Evolutionary conservation across 2,113 vertebrate genomes (phyloP), one percentile per base, ranked within the genome.

Genomic region (Nothoprocta pentlandii): DNA sequence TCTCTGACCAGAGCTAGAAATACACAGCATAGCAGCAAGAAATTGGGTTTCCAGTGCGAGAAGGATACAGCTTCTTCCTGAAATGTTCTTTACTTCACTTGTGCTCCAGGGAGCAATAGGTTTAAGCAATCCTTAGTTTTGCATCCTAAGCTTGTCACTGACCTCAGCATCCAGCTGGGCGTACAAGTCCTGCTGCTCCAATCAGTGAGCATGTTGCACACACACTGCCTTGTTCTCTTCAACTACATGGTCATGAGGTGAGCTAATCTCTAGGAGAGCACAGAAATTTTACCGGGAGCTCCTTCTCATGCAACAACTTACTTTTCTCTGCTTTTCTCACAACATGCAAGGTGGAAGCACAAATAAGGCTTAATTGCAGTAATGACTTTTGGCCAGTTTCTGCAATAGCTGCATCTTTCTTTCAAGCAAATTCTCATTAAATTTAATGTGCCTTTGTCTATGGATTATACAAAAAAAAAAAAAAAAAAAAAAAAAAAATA

Each of bases 221-320:
- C 39, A 39, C 7, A 1, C 23, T 47, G 49, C 54, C 9, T 17
- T 80, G 34, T 53, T 85, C 73, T 70, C 75, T 74, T 21, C 42
- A 36, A 82, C 42, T 83, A 87, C 82, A 75, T 3, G 13, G n/a
- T 49, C 59, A 49, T 76, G 94, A 95, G 85, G 30, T 68, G 42
- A 82, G 44, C 20, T 87, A 16, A 7, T 78, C 42, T 82, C 74
- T 79, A 56, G 34, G 61, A 92, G 75, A 49, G 12, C 12, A 16
- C 80, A 25, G 36, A 36, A 36, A 49, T 20, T 16, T 42, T 85
- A 46, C 39, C 71, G 80, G 85, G n/a, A 95, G 76, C 68, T 92
- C 54, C 25, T 46, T 22, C 56, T 90, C 85, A 64, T 80, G 76
- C 68, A 95, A 74, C 36, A 46, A 46, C 51, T 64, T 80, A 2